phyloP scores from a whole-genome alignment of 1,140 invertebrate species.

The Trichonephila clavipes region DNA sequence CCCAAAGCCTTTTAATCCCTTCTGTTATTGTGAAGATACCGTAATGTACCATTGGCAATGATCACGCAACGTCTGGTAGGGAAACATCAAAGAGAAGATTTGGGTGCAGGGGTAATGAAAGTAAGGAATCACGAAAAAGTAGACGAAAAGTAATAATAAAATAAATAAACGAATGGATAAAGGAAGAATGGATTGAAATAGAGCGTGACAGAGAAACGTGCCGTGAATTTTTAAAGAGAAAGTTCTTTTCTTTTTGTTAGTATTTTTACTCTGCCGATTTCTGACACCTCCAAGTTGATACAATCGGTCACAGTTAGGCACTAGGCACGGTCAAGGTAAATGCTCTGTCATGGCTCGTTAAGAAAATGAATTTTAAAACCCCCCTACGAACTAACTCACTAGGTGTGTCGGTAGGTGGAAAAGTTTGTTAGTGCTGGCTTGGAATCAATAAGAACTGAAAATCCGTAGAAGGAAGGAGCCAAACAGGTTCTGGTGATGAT shows the following conservation, averaged over 20 bases:
- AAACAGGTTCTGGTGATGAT: too few species aligned
- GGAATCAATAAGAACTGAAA: too few species aligned
- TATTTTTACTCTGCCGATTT: too few species aligned
- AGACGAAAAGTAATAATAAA: neutral
- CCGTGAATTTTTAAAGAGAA: neutral
- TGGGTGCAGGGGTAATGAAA: neutral
- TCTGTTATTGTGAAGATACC: neutral
- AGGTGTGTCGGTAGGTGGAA: too few species aligned
- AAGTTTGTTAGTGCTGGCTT: too few species aligned
- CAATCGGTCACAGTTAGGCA: neutral
- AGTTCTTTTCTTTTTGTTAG: neutral
- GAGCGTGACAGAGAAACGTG: slow-evolving; percentile 8
- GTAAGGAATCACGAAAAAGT: neutral
- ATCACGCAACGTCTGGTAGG: neutral
- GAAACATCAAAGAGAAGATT: neutral
- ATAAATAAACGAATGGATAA: neutral
- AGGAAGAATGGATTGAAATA: slow-evolving; percentile 4
- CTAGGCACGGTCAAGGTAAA: slow-evolving; percentile 11
- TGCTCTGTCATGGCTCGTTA: neutral
- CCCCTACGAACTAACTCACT: too few species aligned
- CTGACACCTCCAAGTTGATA: neutral
- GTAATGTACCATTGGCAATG: neutral
- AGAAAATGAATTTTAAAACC: neutral
- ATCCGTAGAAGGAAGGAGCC: too few species aligned
- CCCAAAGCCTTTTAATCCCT: neutral